Percentiles rank a stretch among this genome's conserved stretches.
phyloP scores from a whole-genome alignment of 2,888 invertebrate species.

The Watsonalla cultraria region DNA sequence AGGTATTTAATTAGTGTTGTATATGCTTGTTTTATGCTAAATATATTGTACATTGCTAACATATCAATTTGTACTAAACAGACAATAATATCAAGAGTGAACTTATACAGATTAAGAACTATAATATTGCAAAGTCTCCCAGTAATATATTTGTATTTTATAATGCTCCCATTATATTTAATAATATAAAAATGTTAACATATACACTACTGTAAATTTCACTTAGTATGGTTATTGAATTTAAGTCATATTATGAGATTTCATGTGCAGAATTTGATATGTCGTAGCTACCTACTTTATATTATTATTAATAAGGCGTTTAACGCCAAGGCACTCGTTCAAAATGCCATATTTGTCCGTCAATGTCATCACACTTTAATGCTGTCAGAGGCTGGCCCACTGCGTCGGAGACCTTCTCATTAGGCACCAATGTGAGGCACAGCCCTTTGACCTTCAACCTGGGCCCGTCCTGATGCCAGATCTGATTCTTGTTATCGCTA shows the following conservation, averaged over 20 bases:
- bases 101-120: too few relatives aligned
- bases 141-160: too few relatives aligned
- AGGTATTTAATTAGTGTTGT: slow-evolving; percentile 20
- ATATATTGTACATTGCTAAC: not conserved
- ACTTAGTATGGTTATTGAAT: too few relatives aligned
- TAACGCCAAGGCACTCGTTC: slow-evolving; percentile 83
- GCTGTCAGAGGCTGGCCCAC: slow-evolving; percentile 73
- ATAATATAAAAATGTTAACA: too few relatives aligned
- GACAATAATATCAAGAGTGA: too few relatives aligned
- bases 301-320: slow-evolving; percentile 32
- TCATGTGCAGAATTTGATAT: not conserved
- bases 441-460: slow-evolving; percentile 53
- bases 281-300: slow-evolving; percentile 16
- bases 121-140: too few relatives aligned
- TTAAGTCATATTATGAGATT: not conserved
- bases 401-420: slow-evolving; percentile 36
- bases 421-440: slow-evolving; percentile 51
- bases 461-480: slow-evolving; percentile 81
- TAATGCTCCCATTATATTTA: too few relatives aligned
- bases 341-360: slow-evolving; percentile 83
- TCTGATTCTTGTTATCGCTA: slow-evolving; percentile 81
- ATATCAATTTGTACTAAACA: not conserved
- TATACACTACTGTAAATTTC: too few relatives aligned
- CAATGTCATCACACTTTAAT: slow-evolving; percentile 75
- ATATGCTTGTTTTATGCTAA: slow-evolving; percentile 4